Evolutionary conservation across 2,888 invertebrate genomes (phyloP).

Genomic region (Protonemura montana): DNA sequence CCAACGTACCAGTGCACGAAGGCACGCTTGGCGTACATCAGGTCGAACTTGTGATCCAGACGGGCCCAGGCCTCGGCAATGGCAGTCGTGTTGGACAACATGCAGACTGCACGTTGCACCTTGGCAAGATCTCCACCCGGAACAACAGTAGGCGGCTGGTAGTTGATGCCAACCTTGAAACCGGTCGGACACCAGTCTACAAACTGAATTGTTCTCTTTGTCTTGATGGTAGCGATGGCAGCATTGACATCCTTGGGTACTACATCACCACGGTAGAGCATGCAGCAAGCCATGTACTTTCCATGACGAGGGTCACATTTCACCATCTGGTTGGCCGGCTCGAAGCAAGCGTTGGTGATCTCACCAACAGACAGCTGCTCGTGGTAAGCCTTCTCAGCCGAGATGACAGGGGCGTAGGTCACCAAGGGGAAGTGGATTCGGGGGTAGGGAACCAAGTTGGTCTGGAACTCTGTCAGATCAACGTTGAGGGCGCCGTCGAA

Average conservation of each 20-base stretch:
- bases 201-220: conserved; percentile 59
- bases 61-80: conserved; percentile 88
- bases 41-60: conserved; percentile 70
- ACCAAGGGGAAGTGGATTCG: conserved; percentile 69
- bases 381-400: conserved; percentile 62
- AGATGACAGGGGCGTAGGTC: conserved; percentile 62
- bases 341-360: conserved; percentile 65
- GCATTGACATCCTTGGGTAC: conserved; percentile 59
- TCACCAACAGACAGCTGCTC: conserved; percentile 61
- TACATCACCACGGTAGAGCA: conserved; percentile 53
- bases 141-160: conserved; percentile 76
- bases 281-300: conserved; percentile 58
- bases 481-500: conserved; percentile 70
- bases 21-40: conserved; percentile 69
- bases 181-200: conserved; percentile 65
- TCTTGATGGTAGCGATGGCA: conserved; percentile 51
- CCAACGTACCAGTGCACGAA: conserved; percentile 73
- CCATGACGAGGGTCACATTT: conserved; percentile 52
- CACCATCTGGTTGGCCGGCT: conserved; percentile 63
- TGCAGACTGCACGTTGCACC: conserved; percentile 68
- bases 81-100: conserved; percentile 84
- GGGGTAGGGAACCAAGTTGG: conserved; percentile 69
- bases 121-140: conserved; percentile 63
- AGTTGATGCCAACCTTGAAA: conserved; percentile 73
- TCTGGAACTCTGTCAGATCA: conserved; percentile 69